A percentile compares a stretch with the other conserved stretches of the same genome.
Evolutionary conservation across 2,888 invertebrate genomes (phyloP).

Genomic region (Volucella zonaria): DNA sequence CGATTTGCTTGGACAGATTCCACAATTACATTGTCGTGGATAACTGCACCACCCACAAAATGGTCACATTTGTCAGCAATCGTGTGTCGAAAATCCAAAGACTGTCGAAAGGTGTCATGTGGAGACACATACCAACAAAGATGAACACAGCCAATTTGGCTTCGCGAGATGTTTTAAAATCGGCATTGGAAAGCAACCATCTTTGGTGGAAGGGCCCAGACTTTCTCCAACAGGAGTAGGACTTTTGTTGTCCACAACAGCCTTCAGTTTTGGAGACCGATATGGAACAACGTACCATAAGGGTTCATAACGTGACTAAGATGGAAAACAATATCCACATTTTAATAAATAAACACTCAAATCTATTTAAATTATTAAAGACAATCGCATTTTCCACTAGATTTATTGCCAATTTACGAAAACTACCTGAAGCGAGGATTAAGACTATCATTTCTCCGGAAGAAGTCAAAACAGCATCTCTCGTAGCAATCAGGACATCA

Average conservation of each 20-base stretch:
- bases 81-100: too few species aligned
- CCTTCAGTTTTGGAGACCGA: not conserved
- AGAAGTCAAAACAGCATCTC: too few species aligned
- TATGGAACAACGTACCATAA: too few species aligned
- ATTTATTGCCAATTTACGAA: too few species aligned
- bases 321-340: not conserved
- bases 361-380: not conserved
- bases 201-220: not conserved
- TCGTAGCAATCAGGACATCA: too few species aligned
- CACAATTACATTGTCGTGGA: too few species aligned
- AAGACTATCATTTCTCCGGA: too few species aligned
- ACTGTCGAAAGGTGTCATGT: too few species aligned
- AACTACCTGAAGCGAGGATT: too few species aligned
- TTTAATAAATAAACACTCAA: not conserved
- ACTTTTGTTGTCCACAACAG: not conserved
- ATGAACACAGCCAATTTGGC: not conserved
- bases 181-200: not conserved
- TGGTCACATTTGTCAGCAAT: too few species aligned
- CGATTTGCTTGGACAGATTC: too few species aligned
- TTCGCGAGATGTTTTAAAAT: not conserved
- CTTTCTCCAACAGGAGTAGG: not conserved
- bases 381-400: not conserved
- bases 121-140: not conserved
- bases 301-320: not conserved
- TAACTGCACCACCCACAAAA: too few species aligned